Evolutionary conservation across 2,888 invertebrate genomes (phyloP), one percentile per base, ranked within the genome.

Genomic region (Brassicogethes aeneus): DNA sequence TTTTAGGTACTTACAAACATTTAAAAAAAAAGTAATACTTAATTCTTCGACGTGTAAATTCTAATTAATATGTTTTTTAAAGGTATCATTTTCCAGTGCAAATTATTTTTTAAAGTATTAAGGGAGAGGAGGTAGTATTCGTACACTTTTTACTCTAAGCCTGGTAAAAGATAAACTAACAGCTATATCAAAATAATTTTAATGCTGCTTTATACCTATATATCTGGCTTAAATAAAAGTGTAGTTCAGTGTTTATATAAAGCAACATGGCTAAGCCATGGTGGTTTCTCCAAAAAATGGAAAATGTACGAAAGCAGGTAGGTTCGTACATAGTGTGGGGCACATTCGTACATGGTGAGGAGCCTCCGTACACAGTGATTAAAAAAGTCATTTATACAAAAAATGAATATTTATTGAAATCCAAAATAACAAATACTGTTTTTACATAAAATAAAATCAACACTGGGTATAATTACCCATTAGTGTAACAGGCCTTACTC

Each of bases 81-180:
- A n/a, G n/a, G n/a, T n/a, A n/a, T n/a, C 36, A n/a, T n/a, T n/a
- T n/a, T n/a, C n/a, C n/a, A n/a, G n/a, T n/a, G n/a, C n/a, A n/a
- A n/a, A n/a, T n/a, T n/a, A n/a, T n/a, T n/a, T n/a, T n/a, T n/a
- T n/a, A n/a, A n/a, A n/a, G n/a, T n/a, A n/a, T n/a, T n/a, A n/a
- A n/a, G n/a, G n/a, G n/a, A 39, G 39, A 34, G 34, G 33, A 39
- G 39, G 39, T 34, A 34, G 39, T 16, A 39, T 39, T 39, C 34
- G 34, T 39, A 39, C 17, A 39, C 23, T 33, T 39, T 32, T 32
- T 33, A 39, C 16, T 39, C 8, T 16, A 1, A 32, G 32, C 2
- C 14, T 23, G 5, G 10, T 39, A 14, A 34, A 33, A 30, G 31
- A n/a, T n/a, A n/a, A n/a, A n/a, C 13, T 15, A 34, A 39, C 3